A percentile compares a stretch with the other conserved stretches of the same genome.
Evolutionary conservation across 2,888 invertebrate species (phyloP).

Genomic region (Megastigmus dorsalis): DNA sequence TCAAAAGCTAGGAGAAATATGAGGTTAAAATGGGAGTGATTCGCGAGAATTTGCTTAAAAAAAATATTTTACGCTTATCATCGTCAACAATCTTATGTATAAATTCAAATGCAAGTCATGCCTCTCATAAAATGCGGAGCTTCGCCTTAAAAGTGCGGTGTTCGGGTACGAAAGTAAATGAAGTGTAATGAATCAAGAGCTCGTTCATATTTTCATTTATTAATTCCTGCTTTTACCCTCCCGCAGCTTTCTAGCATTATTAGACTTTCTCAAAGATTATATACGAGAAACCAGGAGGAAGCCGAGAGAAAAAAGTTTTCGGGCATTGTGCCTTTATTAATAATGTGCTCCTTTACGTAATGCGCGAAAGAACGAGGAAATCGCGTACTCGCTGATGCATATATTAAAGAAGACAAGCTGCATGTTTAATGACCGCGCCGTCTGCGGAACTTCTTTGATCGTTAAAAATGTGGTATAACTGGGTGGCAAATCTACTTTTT

Average conservation of each 20-base stretch:
- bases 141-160: background rate
- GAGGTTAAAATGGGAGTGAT: background rate
- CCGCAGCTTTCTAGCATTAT: background rate
- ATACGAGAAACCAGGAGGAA: too few species aligned
- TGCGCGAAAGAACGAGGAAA: too few species aligned
- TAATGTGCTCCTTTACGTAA: too few species aligned
- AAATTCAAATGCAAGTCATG: conserved; percentile 14
- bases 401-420: too few species aligned
- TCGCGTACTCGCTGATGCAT: too few species aligned
- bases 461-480: too few species aligned
- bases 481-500: background rate
- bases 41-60: background rate
- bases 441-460: too few species aligned
- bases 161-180: background rate
- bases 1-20: too few species aligned
- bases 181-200: background rate
- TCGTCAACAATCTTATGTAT: background rate
- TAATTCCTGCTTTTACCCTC: background rate
- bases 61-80: conserved; percentile 3
- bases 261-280: too few species aligned
- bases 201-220: background rate
- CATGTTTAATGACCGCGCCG: too few species aligned
- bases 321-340: too few species aligned
- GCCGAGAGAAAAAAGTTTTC: too few species aligned
- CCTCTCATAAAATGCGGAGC: conserved; percentile 3